Evolutionary conservation across 2,113 vertebrate species (phyloP), one percentile per base, ranked within the genome.

Genomic region (Ctenodactylus gundi): DNA sequence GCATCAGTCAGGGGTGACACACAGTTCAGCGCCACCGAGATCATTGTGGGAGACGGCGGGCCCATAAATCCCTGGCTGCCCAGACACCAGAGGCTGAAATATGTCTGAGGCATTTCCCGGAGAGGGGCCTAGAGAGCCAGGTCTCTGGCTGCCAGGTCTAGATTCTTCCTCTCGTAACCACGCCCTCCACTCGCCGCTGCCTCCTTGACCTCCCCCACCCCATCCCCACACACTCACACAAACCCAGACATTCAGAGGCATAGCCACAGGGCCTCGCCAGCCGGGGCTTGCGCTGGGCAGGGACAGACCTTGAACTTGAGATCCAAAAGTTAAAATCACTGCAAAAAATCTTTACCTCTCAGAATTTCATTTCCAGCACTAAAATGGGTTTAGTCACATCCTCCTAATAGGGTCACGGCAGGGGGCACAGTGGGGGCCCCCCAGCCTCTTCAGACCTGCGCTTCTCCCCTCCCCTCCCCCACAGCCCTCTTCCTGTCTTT

Each of bases 61-160:
- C 92, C 84, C 94, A 95, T 97, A 96, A 97, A 97, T 97, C 92
- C 90, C 94, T 0, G 3, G 15, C 90, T 92, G 93, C 72, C 83
- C 95, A 97, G 96, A 97, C 94, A 83, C 81, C 88, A 89, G 92
- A 73, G 81, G 90, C 88, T 95, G 95, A 97, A 95, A 90, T 92
- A 90, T 92, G 97, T 96, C 95, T 96, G 92, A 96, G 90, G 51
- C 90, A 85, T 96, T 97, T 96, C 95, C 96, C 62, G 9, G 68
- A 92, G 95, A 73, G 67, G 10, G 31, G 9, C 23, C 25, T 60
- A 90, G 92, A 86, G 76, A 65, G 85, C 80, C 81, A 78, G 94
- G 82, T 51, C 76, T 73, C 75, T 57, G 83, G 46, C 80, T 84
- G 88, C 86, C 89, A 29, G 94, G 51, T 81, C 70, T 46, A 73